Evolutionary conservation across 1,140 invertebrate species (phyloP), one percentile per base, ranked within the genome.

Genomic region (Liolophura sinensis): DNA sequence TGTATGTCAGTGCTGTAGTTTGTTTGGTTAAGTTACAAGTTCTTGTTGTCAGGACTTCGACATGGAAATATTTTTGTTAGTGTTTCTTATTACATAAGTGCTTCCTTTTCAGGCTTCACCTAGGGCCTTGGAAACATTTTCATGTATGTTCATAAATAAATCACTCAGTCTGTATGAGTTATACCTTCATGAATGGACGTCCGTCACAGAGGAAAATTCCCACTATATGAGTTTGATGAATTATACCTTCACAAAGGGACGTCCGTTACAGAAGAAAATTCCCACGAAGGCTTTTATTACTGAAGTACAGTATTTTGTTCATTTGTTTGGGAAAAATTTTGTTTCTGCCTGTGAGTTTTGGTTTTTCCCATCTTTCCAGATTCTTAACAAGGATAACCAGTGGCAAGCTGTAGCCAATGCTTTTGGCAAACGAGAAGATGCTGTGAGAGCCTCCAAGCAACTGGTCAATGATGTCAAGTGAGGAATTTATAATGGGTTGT

Each of bases 391-490:
- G 61, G 78, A 82, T 48, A 59, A 58, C 24, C 78, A 83, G 70
- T 81, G 79, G 77, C 63, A 78, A 54, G 73, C 67, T 56, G 80
- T 82, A 20, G 51, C 74, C n/a, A 64, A 68, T 25, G 75, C 77
- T 12, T 76, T 70, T 63, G 65, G 73, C 55, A 64, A 71, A 12
- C 67, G 74, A 57, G 69, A 76, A 60, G 67, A 71, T 24, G 67
- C 70, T 27, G 56, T 67, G 12, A 64, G 67, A 25, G 49, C 62
- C 25, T 64, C 73, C 31, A 65, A 77, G 24, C 51, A 72, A 20
- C 16, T 70, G 5, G 60, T 75, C 15, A 24, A 58, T 5, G 65
- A 72, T 55, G 71, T 77, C 24, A 80, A 65, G 77, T 82, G 66
- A 25, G 50, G 60, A 16, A 18, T 48, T 50, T 64, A 50, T 64